Percentiles rank a stretch among this genome's conserved stretches.
Evolutionary conservation across 2,113 vertebrate genomes (phyloP).

Genomic region (Gobiocypris rarus): DNA sequence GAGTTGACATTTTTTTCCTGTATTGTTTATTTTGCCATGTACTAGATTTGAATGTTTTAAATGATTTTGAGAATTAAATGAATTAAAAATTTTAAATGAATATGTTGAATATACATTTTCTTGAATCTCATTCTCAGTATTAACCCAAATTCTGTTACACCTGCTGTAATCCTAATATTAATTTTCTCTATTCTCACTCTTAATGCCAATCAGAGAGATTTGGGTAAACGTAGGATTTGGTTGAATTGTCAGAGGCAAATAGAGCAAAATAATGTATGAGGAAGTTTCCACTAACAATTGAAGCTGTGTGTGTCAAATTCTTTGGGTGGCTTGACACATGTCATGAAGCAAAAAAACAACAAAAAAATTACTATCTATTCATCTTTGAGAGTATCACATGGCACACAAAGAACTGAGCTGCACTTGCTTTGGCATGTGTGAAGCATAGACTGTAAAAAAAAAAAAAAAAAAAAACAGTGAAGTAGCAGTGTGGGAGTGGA

Average conservation of each 20-base stretch:
- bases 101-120: slow-evolving; percentile 20
- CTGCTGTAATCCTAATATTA: slow-evolving; percentile 69
- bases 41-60: slow-evolving; percentile 60
- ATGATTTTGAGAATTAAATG: neutral
- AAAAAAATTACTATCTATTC: neutral
- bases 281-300: neutral
- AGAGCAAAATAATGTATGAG: neutral
- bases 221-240: slow-evolving; percentile 43
- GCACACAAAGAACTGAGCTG: neutral
- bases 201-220: slow-evolving; percentile 62
- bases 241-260: slow-evolving; percentile 14
- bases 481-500: slow-evolving; percentile 1
- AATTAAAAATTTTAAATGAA: neutral
- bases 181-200: slow-evolving; percentile 59
- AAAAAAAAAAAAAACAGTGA: neutral
- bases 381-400: neutral
- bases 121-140: slow-evolving; percentile 49
- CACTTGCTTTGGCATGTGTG: slow-evolving; percentile 6
- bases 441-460: neutral
- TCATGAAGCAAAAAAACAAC: neutral
- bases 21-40: neutral
- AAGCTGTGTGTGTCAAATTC: neutral
- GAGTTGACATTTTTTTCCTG: too few relatives aligned
- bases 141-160: slow-evolving; percentile 70
- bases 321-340: neutral